These are phyloP conservation scores for Agrypnia vestita DNA, from an alignment of 1,140 invertebrate species.

Conservation along the genomic window DNA sequence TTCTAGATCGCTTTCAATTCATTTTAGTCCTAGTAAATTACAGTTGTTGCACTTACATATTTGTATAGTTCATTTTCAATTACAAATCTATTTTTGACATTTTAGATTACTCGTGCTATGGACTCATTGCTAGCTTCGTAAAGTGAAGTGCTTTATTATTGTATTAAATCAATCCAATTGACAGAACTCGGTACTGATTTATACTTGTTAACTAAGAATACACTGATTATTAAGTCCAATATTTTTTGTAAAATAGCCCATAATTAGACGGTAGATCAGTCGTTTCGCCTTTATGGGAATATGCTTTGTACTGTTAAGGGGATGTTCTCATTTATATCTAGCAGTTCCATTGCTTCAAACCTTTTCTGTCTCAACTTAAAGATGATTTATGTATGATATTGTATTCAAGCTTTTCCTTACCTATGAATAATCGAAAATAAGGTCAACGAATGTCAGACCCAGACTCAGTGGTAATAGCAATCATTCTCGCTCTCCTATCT, in stretches of 20 bases:
- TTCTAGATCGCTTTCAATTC: constrained; percentile 64
- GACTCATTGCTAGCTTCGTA: constrained; percentile 56
- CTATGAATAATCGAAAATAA: constrained; percentile 56
- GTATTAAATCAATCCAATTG: constrained; percentile 60
- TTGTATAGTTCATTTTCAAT: constrained; percentile 54
- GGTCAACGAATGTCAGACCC: constrained; percentile 59
- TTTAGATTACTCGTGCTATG: constrained; percentile 48
- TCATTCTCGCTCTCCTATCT: constrained; percentile 11
- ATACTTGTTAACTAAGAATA: constrained; percentile 60
- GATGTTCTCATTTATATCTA: constrained; percentile 60
- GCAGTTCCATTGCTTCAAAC: constrained; percentile 59
- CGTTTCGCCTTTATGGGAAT: constrained; percentile 56
- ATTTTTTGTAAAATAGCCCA: constrained; percentile 55
- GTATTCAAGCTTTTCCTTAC: constrained; percentile 53
- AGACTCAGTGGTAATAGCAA: not conserved
- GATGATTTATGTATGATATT: constrained; percentile 59
- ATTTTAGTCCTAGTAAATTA: constrained; percentile 64
- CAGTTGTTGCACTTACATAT: constrained; percentile 52
- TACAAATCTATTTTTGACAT: constrained; percentile 56
- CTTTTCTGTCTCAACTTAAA: constrained; percentile 56
- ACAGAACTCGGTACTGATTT: constrained; percentile 65
- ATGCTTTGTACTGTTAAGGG: constrained; percentile 59
- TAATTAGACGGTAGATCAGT: constrained; percentile 51
- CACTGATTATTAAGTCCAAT: constrained; percentile 65
- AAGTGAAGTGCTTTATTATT: constrained; percentile 60